Percentiles rank a stretch among this genome's conserved stretches.
Evolutionary conservation across 2,113 vertebrate species (phyloP).

Genomic region (Malurus cyaneus): DNA sequence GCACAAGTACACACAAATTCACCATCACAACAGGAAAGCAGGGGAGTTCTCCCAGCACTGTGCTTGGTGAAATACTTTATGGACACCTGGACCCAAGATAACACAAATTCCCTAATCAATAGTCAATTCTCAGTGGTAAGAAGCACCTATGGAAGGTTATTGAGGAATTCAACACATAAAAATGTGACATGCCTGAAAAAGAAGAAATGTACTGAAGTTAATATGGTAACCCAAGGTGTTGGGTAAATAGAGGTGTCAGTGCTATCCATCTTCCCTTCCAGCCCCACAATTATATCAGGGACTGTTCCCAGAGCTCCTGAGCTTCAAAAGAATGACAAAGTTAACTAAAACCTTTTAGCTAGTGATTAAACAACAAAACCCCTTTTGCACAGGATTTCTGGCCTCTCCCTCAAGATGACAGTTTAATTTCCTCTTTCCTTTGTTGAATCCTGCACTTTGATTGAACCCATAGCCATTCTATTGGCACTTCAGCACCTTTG

Average conservation of each 20-base stretch:
- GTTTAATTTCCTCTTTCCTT: slow-evolving; percentile 22
- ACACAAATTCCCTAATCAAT: background rate
- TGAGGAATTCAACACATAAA: background rate
- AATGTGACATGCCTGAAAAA: background rate
- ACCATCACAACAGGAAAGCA: background rate
- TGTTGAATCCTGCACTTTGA: background rate
- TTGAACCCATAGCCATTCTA: background rate
- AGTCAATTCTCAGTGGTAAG: background rate
- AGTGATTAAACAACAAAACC: background rate
- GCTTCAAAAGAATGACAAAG: background rate
- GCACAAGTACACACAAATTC: background rate
- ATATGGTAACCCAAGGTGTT: background rate
- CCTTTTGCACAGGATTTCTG: background rate
- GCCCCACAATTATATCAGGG: background rate
- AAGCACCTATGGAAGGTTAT: background rate
- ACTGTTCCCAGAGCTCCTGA: background rate
- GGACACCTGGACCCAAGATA: background rate
- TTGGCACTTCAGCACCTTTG: background rate
- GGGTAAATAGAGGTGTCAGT: background rate
- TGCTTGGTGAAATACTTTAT: background rate
- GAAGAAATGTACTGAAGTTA: background rate
- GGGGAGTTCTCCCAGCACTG: background rate
- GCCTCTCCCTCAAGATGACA: background rate
- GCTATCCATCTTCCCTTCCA: background rate
- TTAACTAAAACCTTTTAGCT: background rate